Percentiles rank a stretch among this genome's conserved stretches.
Evolutionary conservation across 2,113 vertebrate species (phyloP).

Genomic region (Tachysurus fulvidraco): DNA sequence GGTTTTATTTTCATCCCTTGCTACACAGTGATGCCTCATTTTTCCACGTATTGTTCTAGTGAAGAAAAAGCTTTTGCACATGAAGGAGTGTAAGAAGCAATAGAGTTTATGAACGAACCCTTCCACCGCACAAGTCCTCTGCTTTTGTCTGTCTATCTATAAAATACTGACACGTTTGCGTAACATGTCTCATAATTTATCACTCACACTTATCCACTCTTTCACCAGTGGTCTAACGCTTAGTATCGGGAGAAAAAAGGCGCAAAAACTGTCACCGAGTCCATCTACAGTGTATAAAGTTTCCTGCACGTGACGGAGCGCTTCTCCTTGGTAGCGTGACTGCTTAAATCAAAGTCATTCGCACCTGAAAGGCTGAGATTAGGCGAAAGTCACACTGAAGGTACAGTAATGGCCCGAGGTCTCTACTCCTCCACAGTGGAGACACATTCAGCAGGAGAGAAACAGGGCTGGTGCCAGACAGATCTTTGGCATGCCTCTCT

Average conservation of each 20-base stretch:
- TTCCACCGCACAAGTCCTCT: background rate
- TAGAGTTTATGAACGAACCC: conserved; percentile 2
- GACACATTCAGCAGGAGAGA: conserved; percentile 67
- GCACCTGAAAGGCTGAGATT: conserved; percentile 63
- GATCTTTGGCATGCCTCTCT: conserved; percentile 70
- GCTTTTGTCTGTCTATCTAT: background rate
- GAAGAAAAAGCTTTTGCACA: conserved; percentile 34
- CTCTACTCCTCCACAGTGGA: conserved; percentile 60
- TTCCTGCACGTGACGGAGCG: conserved; percentile 8
- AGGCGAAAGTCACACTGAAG: conserved; percentile 64
- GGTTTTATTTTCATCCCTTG: conserved; percentile 52
- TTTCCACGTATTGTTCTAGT: conserved; percentile 34
- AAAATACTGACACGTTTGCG: conserved; percentile 2
- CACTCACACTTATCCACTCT: conserved; percentile 2
- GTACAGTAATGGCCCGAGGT: conserved; percentile 70
- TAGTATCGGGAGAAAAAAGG: background rate
- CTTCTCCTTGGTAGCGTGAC: conserved; percentile 50
- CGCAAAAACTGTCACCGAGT: background rate
- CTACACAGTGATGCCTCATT: conserved; percentile 41
- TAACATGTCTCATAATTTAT: conserved; percentile 23
- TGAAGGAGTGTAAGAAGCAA: conserved; percentile 20
- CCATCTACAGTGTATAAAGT: background rate
- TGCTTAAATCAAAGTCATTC: conserved; percentile 63
- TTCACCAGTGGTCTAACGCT: background rate
- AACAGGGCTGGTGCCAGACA: conserved; percentile 66